These are phyloP conservation scores for Pyrrhia umbra DNA, from an alignment of 2,888 invertebrate genomes.

Conservation along the genomic window DNA sequence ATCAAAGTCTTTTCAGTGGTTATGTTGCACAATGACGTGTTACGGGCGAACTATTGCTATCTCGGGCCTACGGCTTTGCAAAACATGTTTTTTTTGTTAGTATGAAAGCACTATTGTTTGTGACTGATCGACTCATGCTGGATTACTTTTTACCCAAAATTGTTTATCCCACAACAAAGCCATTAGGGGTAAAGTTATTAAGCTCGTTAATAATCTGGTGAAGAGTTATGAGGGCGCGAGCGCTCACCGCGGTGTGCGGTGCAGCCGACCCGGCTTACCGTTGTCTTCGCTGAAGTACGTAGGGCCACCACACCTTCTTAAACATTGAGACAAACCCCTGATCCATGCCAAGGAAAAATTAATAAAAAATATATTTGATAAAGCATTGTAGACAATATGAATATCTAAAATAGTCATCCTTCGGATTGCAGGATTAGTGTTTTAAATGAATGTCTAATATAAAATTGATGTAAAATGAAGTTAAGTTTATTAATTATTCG, in stretches of 20 bases:
- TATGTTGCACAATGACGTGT: too few species aligned
- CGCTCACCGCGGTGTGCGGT: conserved; percentile 41
- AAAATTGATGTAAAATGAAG: too few species aligned
- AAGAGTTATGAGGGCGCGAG: conserved; percentile 58
- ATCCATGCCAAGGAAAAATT: neutral
- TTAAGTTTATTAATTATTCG: too few species aligned
- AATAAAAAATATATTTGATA: too few species aligned
- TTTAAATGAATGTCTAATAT: too few species aligned
- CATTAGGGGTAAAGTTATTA: conserved; percentile 60
- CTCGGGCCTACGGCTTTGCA: neutral
- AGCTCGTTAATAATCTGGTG: conserved; percentile 61
- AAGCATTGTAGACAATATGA: too few species aligned
- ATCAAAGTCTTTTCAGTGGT: too few species aligned
- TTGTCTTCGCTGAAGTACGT: conserved; percentile 27
- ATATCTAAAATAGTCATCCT: too few species aligned
- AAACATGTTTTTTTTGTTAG: neutral
- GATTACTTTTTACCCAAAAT: conserved; percentile 24
- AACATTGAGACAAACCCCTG: conserved; percentile 27
- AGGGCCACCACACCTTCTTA: conserved; percentile 25
- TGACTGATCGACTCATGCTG: neutral
- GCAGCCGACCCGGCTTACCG: conserved; percentile 24
- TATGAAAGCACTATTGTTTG: neutral
- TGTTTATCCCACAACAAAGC: conserved; percentile 55
- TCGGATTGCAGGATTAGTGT: too few species aligned
- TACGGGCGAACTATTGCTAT: too few species aligned